Evolutionary conservation across 2,797 vertebrate species (phyloP).

Genomic region (Octomys mimax): DNA sequence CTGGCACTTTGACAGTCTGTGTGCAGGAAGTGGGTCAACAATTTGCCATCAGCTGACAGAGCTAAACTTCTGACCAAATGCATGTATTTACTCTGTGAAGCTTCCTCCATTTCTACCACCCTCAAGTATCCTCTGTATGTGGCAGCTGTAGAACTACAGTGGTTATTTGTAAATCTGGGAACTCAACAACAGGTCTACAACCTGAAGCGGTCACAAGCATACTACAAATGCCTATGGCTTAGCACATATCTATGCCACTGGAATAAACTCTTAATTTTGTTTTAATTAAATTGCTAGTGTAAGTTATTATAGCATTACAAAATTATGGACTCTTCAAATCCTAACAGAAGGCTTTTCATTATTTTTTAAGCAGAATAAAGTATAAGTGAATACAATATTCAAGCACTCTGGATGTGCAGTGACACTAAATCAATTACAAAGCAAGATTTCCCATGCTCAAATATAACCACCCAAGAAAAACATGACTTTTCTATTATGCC

Average conservation of each 20-base stretch:
- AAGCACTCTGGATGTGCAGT: background rate
- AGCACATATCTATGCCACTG: background rate
- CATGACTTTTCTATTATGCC: conserved; percentile 54
- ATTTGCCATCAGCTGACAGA: background rate
- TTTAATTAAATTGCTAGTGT: background rate
- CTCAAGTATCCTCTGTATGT: background rate
- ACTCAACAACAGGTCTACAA: background rate
- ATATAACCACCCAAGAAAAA: background rate
- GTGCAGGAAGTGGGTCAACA: background rate
- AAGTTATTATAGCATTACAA: background rate
- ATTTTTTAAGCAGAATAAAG: conserved; percentile 32
- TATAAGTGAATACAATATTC: background rate
- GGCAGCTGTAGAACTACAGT: background rate
- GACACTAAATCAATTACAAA: background rate
- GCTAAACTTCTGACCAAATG: background rate
- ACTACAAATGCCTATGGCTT: background rate
- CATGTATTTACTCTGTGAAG: background rate
- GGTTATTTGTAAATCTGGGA: conserved; percentile 2
- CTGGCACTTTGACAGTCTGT: background rate
- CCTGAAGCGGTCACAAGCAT: background rate
- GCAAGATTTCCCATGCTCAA: background rate
- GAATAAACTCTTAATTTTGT: background rate
- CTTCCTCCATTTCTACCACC: background rate
- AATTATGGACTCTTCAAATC: background rate
- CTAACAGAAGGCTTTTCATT: background rate